A percentile compares a stretch with the other conserved stretches of the same genome.
These are phyloP conservation scores for Pluvialis apricaria DNA, from an alignment of 2,113 vertebrate genomes.

Conservation along the genomic window DNA sequence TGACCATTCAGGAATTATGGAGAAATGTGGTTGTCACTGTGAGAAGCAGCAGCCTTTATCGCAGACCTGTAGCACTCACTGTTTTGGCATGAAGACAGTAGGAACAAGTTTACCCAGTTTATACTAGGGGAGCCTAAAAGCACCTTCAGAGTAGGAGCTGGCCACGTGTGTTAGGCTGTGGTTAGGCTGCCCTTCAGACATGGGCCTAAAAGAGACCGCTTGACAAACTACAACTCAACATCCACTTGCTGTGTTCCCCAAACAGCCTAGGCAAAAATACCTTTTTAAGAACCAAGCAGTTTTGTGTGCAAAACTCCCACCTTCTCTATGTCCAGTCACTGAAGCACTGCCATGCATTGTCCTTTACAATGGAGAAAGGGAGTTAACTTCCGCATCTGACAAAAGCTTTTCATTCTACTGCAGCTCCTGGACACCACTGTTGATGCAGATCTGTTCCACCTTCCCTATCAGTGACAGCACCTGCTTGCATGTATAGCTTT, in stretches of 20 bases:
- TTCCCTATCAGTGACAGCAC: background rate
- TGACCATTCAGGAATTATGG: background rate
- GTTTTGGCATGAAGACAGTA: background rate
- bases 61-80: accelerated
- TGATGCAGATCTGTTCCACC: background rate
- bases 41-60: background rate
- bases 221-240: background rate
- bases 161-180: accelerated
- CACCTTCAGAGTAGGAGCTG: background rate
- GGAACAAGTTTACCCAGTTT: background rate
- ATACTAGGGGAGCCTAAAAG: background rate
- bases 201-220: accelerated
- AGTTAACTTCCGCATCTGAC: background rate
- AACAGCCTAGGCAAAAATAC: background rate
- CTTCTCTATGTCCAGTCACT: background rate
- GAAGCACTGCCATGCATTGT: background rate
- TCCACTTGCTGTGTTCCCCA: background rate
- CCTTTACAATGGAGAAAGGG: background rate
- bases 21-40: background rate
- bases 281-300: background rate
- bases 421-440: background rate
- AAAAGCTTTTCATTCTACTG: background rate
- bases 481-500: background rate
- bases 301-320: background rate
- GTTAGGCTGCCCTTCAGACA: background rate